phyloP scores from a whole-genome alignment of 2,113 vertebrate species.

The Zosterops pallidus region DNA sequence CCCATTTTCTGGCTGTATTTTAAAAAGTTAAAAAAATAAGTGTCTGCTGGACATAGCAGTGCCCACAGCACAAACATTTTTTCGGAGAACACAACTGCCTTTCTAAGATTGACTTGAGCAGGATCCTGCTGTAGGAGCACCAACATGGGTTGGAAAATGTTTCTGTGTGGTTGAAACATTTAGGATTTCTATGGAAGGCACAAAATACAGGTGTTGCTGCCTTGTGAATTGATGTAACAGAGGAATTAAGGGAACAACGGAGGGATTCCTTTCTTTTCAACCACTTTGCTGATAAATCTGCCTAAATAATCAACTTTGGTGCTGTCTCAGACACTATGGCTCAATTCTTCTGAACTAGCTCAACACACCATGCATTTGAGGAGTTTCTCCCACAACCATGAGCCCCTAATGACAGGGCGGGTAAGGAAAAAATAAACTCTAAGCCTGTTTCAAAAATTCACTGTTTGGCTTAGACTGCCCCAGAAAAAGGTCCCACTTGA shows the following conservation, averaged over 20 bases:
- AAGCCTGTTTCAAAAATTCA: constrained; percentile 30
- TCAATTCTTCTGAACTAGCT: constrained; percentile 59
- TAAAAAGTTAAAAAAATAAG: background rate
- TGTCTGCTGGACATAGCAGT: background rate
- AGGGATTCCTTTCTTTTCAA: constrained; percentile 35
- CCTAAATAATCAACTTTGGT: constrained; percentile 61
- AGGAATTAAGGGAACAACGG: background rate
- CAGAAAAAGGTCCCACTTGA: background rate
- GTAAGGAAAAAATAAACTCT: constrained; percentile 19
- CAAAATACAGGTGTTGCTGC: background rate
- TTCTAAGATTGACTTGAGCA: background rate
- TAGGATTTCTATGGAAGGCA: background rate
- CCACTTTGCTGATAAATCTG: constrained; percentile 57
- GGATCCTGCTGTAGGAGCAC: background rate
- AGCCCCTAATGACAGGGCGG: background rate
- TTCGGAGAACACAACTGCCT: background rate
- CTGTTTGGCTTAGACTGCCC: background rate
- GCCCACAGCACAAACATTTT: background rate
- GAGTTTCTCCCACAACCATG: constrained; percentile 58
- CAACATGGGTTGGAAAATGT: background rate
- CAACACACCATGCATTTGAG: constrained; percentile 59
- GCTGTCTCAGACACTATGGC: constrained; percentile 45
- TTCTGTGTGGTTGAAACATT: background rate
- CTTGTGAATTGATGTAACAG: background rate
- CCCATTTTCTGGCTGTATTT: background rate